Evolutionary conservation across 2,888 invertebrate genomes (phyloP).

Genomic region (Dione juno): DNA sequence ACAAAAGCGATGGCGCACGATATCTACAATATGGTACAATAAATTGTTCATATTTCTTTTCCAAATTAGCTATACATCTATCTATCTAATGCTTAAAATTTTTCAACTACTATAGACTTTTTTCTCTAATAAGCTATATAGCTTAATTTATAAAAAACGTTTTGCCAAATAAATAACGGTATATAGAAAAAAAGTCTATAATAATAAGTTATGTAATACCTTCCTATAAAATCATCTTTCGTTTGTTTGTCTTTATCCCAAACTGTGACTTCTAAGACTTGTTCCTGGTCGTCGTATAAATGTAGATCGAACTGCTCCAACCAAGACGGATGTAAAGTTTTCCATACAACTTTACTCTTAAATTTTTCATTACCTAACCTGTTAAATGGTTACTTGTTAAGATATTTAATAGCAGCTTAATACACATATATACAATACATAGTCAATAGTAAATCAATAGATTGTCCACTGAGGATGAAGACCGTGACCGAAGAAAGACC

Average conservation of each 20-base stretch:
- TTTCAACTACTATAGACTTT: too few species aligned
- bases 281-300: conserved; percentile 96
- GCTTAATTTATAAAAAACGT: too few species aligned
- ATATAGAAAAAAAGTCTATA: too few species aligned
- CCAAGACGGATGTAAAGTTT: conserved; percentile 95
- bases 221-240: conserved; percentile 94
- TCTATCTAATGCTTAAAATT: too few species aligned
- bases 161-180: too few species aligned
- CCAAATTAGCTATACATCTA: too few species aligned
- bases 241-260: conserved; percentile 94
- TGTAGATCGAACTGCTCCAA: conserved; percentile 98
- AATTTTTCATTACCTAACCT: conserved; percentile 98
- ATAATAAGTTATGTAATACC: conserved; percentile 65
- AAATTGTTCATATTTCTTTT: background rate
- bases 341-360: conserved; percentile 95
- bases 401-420: too few species aligned
- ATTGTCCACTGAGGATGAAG: too few species aligned
- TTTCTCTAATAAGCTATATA: too few species aligned
- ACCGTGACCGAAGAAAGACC: too few species aligned
- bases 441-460: too few species aligned
- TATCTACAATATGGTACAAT: background rate
- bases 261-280: conserved; percentile 94
- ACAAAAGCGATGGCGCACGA: background rate
- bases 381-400: conserved; percentile 42
- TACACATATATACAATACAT: too few species aligned